Percentiles rank a stretch among this genome's conserved stretches.
phyloP scores from a whole-genome alignment of 1,140 invertebrate species.

The Scaptomyza hsui region DNA sequence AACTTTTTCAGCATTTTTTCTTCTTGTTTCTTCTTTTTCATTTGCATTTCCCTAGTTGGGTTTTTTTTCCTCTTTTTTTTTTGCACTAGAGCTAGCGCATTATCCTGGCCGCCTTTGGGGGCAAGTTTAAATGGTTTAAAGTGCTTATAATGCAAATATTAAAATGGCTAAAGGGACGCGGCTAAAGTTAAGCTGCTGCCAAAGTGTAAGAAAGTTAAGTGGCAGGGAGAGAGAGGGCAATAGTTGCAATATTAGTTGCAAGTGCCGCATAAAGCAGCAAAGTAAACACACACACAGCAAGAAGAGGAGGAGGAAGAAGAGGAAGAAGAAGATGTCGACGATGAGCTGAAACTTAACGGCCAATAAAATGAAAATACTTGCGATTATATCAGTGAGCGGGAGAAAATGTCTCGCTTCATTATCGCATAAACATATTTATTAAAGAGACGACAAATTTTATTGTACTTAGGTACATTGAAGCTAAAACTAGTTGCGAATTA shows the following conservation, averaged over 20 bases:
- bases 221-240: slow-evolving; percentile 4
- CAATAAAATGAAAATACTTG: slow-evolving; percentile 42
- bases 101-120: slow-evolving; percentile 51
- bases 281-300: slow-evolving; percentile 9
- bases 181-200: slow-evolving; percentile 63
- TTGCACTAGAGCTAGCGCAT: slow-evolving; percentile 23
- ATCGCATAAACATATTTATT: slow-evolving; percentile 13
- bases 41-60: slow-evolving; percentile 28
- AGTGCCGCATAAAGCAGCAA: slow-evolving; percentile 25
- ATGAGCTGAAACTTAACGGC: slow-evolving; percentile 22
- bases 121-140: slow-evolving; percentile 76
- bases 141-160: slow-evolving; percentile 76
- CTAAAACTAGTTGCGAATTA: background rate
- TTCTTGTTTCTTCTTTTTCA: slow-evolving; percentile 4
- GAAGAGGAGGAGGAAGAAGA: too few species aligned
- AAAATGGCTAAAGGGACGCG: slow-evolving; percentile 44
- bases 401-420: background rate
- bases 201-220: slow-evolving; percentile 51
- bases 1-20: slow-evolving; percentile 23
- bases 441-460: too few species aligned
- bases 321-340: background rate
- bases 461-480: too few species aligned
- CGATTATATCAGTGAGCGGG: slow-evolving; percentile 6
- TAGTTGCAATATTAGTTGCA: slow-evolving; percentile 55
- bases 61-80: slow-evolving; percentile 24